Evolutionary conservation across 2,113 vertebrate genomes (phyloP).

Genomic region (Macrotis lagotis): DNA sequence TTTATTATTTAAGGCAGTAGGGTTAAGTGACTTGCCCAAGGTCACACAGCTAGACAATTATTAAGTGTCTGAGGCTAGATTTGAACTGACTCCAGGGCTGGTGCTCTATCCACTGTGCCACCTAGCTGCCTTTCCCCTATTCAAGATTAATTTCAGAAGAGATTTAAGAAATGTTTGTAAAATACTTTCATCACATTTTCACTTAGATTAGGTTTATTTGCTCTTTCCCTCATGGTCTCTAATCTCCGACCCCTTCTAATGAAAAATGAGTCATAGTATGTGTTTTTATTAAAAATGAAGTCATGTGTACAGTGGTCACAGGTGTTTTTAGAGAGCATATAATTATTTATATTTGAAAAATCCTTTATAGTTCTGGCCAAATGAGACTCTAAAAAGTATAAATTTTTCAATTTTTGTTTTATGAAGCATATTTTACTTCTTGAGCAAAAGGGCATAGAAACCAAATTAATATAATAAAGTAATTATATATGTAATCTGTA

Average conservation of each 20-base stretch:
- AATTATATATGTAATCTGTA: not conserved
- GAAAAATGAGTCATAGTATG: slow-evolving; percentile 72
- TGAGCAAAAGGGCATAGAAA: not conserved
- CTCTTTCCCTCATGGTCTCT: not conserved
- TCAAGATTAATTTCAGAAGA: slow-evolving; percentile 67
- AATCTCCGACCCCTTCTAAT: slow-evolving; percentile 57
- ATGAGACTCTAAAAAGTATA: slow-evolving; percentile 31
- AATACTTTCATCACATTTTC: slow-evolving; percentile 60
- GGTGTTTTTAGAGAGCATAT: slow-evolving; percentile 54
- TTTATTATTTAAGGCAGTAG: too few relatives aligned
- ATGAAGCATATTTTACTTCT: not conserved
- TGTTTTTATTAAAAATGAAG: slow-evolving; percentile 78
- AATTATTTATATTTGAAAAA: slow-evolving; percentile 32
- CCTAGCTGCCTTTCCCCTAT: slow-evolving; percentile 36
- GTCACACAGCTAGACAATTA: too few relatives aligned
- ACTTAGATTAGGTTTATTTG: slow-evolving; percentile 61
- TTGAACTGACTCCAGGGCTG: too few relatives aligned
- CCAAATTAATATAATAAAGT: slow-evolving; percentile 59
- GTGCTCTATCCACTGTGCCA: too few relatives aligned
- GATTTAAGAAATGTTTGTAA: slow-evolving; percentile 62
- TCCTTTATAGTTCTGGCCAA: not conserved
- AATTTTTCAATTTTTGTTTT: slow-evolving; percentile 13
- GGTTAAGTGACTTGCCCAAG: too few relatives aligned
- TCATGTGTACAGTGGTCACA: slow-evolving; percentile 6
- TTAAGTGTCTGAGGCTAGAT: too few relatives aligned